Base-by-base conservation (phyloP, 2,888 invertebrate genomes). In the Nemotelus nigrinus region DNA sequence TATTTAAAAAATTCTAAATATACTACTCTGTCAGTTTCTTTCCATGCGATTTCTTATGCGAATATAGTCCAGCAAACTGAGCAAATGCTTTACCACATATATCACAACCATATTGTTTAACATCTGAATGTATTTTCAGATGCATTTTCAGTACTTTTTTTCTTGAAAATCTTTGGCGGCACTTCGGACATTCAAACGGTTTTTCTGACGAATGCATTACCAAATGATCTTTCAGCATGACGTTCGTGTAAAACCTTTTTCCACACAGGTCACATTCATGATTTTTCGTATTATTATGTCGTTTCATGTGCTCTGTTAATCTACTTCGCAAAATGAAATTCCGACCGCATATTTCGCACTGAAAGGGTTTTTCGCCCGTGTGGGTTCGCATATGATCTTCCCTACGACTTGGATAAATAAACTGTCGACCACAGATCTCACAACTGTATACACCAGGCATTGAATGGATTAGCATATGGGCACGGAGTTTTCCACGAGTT, bases 311-410 rank as follows among this genome's bases (percentile, higher is more conserved):
- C 1, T 90, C 89, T 80, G 90, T 90, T 79, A 91, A 89, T 83
- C 91, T 91, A 0, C 91, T 90, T 82, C 90, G 86, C 0, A 91
- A 90, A 0, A 90, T 89, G 83, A 91, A 91, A 81, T 88, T 88
- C 83, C 91, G 91, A 74, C 91, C 90, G 84, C 91, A 91, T 5
- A 91, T 88, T 83, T 91, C 91, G 84, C 91, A 91, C 79, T 91
- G 90, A 81, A 90, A 91, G 0, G 91, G 91, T 78, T 89, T 89
- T 72, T 90, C 91, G 0, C 87, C 86, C 0, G 91, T 91, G 79
- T 91, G 91, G 0, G 89, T 87, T 2, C 91, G 86, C 41, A 90
- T 85, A 81, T 91, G 91, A 79, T 91, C 90, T 5, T 79, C 79
- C 2, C 78, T 63, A 50, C 80, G 80, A 45, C 76, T 79, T 44